Base-by-base conservation (phyloP, 2,888 invertebrate species). In the Xanthorhoe spadicearia region DNA sequence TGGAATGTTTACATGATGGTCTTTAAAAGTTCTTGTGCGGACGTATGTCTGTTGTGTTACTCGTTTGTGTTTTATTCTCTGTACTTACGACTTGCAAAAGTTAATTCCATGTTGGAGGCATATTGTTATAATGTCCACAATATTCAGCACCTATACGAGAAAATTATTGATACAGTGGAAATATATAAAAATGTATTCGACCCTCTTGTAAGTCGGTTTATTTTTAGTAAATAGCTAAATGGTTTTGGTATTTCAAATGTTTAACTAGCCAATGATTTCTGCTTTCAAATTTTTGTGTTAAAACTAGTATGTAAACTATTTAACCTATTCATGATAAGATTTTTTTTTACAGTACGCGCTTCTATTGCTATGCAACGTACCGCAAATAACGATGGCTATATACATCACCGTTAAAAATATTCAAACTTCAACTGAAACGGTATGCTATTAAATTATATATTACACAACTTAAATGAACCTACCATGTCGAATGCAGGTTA, bases 151-250 rank as follows among this genome's bases (percentile, higher is more conserved):
- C 18, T 62, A 7, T 66, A 58, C 43, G 62, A 66, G 46, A 50
- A 50, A 2, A 62, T 66, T 8, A 54, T 54, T 32, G 66, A 66
- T 58, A 18, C 28, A 1, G 15, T 43, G 17, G 66, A 66, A 32
- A 28, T 32, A 46, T 23, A 58, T 1, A 66, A 66, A 49, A 18
- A n/a, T 9, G 17, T 50, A 2, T 62, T 54, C 50, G 61, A 62
- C 38, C 49, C 32, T 1, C 0, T 55, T 54, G 66, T 66, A 51
- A 56, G 59, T 54, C 0, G 10, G 13, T 43, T 43, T 6, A 1
- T 19, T 5, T 38, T 38, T 10, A 38, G 9, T 9, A 1, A 5
- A 35, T 35, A 35, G 6, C 6, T 9, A 35, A 35, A 35, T n/a
- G n/a, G n/a, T n/a, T n/a, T n/a, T n/a, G n/a, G n/a, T n/a, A n/a